Evolutionary conservation across 2,113 vertebrate genomes (phyloP), one percentile per base, ranked within the genome.

Genomic region (Notothenia rossii): DNA sequence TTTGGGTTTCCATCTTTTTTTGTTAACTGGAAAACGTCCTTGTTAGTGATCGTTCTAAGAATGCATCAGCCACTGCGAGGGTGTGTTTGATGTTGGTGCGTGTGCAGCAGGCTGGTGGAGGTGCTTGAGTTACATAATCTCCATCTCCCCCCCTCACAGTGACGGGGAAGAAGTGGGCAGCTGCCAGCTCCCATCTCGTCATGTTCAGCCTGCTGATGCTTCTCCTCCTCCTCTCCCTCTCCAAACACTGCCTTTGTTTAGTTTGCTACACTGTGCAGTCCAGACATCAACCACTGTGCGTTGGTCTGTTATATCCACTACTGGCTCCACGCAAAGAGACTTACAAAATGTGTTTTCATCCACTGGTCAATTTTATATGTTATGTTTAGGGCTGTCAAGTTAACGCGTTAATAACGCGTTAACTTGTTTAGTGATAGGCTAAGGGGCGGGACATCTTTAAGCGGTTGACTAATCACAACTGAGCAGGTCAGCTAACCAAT

Each of bases 161-260:
- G 88, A 90, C 80, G 56, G 82, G 15, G 62, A 78, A 70, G 84
- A 74, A 71, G 83, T 74, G 59, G 83, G 83, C 70, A 88, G 81
- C 81, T 93, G 91, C 85, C 83, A 72, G 78, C 83, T 88, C 80
- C 71, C 64, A 88, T 92, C 89, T 78, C 71, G 67, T 93, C 90
- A 90, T 89, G 84, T 72, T 67, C 66, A 54, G 45, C 71, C 60
- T 74, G 69, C 88, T 73, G 75, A 68, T 58, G 58, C 70, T 20
- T 79, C 77, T 68, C 58, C 70, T 75, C 54, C 13, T 43, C 36
- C 15, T 63, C 61, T 55, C 18, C 18, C 17, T 54, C 29, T 36
- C 7, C n/a, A 14, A 22, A 49, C 69, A 17, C 36, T 2, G 49
- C 22, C 1, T 8, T 33, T 22, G 29, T 60, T 40, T 58, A 29